Conservation (phyloP, 2,888 invertebrate species). For the Belgica antarctica region DNA sequence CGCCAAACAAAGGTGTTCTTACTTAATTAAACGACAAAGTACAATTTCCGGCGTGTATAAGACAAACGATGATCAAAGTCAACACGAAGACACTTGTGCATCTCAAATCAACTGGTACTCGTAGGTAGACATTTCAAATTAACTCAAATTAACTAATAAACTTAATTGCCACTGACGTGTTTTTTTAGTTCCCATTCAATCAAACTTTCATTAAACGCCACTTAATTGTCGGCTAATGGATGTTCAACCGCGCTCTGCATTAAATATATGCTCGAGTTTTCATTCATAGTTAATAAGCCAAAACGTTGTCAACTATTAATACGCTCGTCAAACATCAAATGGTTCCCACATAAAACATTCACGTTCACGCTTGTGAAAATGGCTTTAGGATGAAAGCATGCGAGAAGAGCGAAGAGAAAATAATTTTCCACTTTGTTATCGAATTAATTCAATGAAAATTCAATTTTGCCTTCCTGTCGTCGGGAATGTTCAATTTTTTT, state of each 20-base stretch:
- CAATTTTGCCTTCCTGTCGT: conserved; percentile 18
- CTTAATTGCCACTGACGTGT: too few relatives aligned
- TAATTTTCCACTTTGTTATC: conserved; percentile 16
- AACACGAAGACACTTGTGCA: too few relatives aligned
- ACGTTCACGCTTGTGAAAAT: background rate
- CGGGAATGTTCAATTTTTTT: conserved; percentile 7
- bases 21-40: too few relatives aligned
- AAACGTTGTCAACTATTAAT: conserved; percentile 20
- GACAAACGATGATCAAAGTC: too few relatives aligned
- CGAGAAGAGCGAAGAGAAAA: too few relatives aligned
- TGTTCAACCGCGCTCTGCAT: conserved; percentile 16
- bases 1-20: too few relatives aligned
- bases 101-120: too few relatives aligned
- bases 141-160: too few relatives aligned
- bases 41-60: too few relatives aligned
- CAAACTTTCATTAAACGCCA: conserved; percentile 21
- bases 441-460: conserved; percentile 32
- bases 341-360: conserved; percentile 5
- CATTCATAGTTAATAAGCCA: conserved; percentile 31
- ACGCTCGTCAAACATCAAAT: background rate
- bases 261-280: conserved; percentile 31
- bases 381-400: too few relatives aligned
- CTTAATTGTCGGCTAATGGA: conserved; percentile 22
- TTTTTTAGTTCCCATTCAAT: conserved; percentile 10
- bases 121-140: too few relatives aligned